Conservation (phyloP, 1,140 invertebrate genomes). For the Papilio dardanus region DNA sequence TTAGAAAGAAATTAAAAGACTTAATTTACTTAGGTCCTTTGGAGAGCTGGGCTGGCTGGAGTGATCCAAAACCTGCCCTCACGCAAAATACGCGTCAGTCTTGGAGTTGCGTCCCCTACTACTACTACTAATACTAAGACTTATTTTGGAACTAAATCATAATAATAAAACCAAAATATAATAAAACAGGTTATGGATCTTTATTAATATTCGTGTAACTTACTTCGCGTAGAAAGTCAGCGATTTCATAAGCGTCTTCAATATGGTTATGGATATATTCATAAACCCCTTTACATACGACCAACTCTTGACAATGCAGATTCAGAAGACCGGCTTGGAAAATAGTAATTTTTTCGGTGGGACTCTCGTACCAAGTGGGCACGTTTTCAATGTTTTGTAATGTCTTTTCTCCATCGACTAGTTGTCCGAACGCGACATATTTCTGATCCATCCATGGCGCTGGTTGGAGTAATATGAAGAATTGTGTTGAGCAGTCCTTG, state of each 20-base stretch:
- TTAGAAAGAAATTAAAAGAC: no score
- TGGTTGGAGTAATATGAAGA: constrained; percentile 89
- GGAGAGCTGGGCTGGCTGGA: no score
- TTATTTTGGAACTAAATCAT: neutral
- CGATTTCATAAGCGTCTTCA: constrained; percentile 60
- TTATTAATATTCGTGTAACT: constrained; percentile 24
- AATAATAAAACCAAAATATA: neutral
- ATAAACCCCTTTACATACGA: constrained; percentile 59
- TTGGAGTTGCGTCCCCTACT: no score
- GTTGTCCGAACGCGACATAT: constrained; percentile 91
- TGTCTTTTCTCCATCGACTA: constrained; percentile 81
- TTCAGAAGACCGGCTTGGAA: constrained; percentile 62
- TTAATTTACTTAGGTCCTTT: no score
- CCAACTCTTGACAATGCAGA: constrained; percentile 66
- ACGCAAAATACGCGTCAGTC: no score
- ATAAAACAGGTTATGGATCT: neutral
- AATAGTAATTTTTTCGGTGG: constrained; percentile 72
- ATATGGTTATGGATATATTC: constrained; percentile 70
- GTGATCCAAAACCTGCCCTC: no score
- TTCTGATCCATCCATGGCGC: constrained; percentile 89
- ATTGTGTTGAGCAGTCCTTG: constrained; percentile 88
- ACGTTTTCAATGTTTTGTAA: constrained; percentile 79
- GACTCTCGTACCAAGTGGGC: constrained; percentile 80
- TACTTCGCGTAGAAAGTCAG: constrained; percentile 59
- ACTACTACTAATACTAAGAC: no score